Evolutionary conservation across 2,888 invertebrate genomes (phyloP), one percentile per base, ranked within the genome.

Genomic region (Zygogramma bicolorata): DNA sequence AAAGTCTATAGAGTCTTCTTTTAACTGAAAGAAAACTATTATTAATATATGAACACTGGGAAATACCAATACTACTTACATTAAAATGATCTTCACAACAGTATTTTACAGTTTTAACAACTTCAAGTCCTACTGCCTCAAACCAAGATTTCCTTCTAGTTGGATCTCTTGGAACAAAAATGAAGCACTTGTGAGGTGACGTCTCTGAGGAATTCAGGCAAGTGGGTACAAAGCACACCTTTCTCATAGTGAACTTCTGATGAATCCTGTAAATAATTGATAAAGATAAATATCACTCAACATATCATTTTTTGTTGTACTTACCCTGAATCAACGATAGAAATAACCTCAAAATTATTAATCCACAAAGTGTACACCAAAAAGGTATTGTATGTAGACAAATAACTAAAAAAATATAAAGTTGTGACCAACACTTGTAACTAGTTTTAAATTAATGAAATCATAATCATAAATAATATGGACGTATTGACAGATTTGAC

Each of bases 21-120:
- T 53, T 10, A 53, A 20, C 22, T 53, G 53, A 18, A 53, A 53
- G 10, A 25, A 53, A 53, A 53, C 53, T 18, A 53, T 53, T 53
- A 53, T 10, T 10, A 53, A 53, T 53, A 53, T 53, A 25, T 53
- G 20, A 8, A 53, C 53, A 25, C n/a, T 38, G 13, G 13, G 38
- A 53, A 53, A 20, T 8, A 53, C n/a, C 18, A 53, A 53, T 53
- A 53, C 13, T 53, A 7, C 53, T 53, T 53, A 53, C 53, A 53
- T 7, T 53, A 13, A 53, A 53, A 53, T 7, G 25, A 53, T 53
- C 53, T 53, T 53, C 53, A 53, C 53, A 53, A 2, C 25, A 53
- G 53, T 53, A 53, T 25, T 22, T 53, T 18, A 53, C 53, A 53
- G 53, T 53, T 53, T 53, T 53, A 20, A 53, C 53, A 53, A 53